Conservation (phyloP, 2,113 vertebrate genomes). For the Centropus bengalensis region DNA sequence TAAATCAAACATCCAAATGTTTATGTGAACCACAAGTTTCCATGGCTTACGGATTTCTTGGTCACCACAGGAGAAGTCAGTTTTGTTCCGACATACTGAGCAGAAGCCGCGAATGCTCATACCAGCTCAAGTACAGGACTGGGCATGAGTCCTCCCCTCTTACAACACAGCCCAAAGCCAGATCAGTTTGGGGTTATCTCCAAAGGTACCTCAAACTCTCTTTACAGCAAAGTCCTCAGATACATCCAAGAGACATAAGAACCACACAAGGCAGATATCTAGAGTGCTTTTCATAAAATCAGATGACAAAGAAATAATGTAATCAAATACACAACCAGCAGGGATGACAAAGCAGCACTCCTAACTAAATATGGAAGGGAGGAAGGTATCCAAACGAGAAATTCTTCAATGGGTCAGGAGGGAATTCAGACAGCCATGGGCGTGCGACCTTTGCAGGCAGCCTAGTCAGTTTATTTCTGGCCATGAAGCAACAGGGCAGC, state of each 20-base stretch:
- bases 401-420: neutral
- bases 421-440: conserved; percentile 20
- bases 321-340: neutral
- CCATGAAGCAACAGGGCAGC: neutral
- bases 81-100: accelerated
- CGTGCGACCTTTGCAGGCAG: neutral
- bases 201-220: neutral
- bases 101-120: neutral
- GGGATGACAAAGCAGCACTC: neutral
- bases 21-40: neutral
- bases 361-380: neutral
- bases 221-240: neutral
- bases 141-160: neutral
- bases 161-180: neutral
- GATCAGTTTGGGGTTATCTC: neutral
- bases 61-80: neutral
- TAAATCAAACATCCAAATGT: neutral
- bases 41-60: neutral
- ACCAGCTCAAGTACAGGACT: neutral
- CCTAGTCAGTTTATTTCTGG: conserved; percentile 41
- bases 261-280: accelerated
- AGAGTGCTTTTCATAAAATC: neutral
- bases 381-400: neutral
- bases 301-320: neutral
- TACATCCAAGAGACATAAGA: neutral